Conservation (phyloP, 2,113 vertebrate genomes). For the Rhodinocichla rosea region DNA sequence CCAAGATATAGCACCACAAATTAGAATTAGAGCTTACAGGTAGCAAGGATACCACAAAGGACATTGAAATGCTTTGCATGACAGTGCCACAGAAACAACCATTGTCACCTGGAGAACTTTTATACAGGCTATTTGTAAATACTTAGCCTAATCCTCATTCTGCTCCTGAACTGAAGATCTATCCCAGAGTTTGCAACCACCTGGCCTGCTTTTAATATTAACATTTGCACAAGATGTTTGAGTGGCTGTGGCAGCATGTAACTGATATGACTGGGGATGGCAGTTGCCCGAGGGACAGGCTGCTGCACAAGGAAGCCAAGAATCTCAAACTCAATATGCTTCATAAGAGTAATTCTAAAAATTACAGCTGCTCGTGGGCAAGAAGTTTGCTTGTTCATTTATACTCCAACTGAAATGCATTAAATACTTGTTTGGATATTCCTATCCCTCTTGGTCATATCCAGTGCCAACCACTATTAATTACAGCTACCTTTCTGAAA, state of each 20-base stretch:
- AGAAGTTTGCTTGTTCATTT: neutral
- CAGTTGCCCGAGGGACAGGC: conserved; percentile 55
- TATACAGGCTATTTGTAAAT: neutral
- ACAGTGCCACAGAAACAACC: neutral
- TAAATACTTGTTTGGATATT: neutral
- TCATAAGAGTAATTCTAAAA: conserved; percentile 28
- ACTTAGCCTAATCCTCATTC: neutral
- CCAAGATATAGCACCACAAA: neutral
- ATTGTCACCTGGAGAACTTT: neutral
- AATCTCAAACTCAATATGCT: conserved; percentile 28
- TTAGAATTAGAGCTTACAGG: neutral
- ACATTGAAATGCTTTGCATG: neutral
- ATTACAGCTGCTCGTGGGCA: conserved; percentile 3
- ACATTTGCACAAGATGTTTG: conserved; percentile 9
- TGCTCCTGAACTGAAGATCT: neutral
- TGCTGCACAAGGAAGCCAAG: conserved; percentile 44
- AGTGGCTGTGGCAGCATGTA: conserved; percentile 35
- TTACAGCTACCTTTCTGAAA: neutral
- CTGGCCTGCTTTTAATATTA: conserved; percentile 13
- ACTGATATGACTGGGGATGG: conserved; percentile 40
- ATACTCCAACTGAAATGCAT: conserved; percentile 7
- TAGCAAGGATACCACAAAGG: neutral
- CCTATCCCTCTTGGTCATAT: neutral
- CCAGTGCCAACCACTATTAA: neutral
- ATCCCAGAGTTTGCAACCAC: neutral